Percentiles rank a stretch among this genome's conserved stretches.
Conservation (phyloP, 2,797 vertebrate species). For the Odontamblyopus rebecca region DNA sequence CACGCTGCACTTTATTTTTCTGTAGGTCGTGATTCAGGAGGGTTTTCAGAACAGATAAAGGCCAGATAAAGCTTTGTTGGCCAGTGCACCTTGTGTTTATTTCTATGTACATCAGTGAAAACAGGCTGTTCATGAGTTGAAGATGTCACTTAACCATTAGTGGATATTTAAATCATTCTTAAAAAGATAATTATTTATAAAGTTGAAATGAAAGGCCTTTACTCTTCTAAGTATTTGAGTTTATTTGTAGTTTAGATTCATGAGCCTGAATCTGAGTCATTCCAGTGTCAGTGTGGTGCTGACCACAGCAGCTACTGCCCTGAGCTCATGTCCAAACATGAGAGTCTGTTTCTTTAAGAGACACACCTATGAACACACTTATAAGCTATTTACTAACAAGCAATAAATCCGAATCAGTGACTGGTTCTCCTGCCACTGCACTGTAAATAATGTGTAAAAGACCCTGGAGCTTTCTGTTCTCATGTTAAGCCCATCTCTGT, state of each 20-base stretch:
- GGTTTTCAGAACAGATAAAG: background rate
- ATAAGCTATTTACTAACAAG: slow-evolving; percentile 36
- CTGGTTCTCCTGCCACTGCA: slow-evolving; percentile 16
- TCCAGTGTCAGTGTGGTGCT: slow-evolving; percentile 35
- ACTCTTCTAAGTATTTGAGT: background rate
- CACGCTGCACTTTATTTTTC: slow-evolving; percentile 32
- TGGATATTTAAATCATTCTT: background rate
- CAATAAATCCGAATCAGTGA: slow-evolving; percentile 22
- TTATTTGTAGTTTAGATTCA: background rate
- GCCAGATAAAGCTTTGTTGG: background rate
- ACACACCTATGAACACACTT: background rate
- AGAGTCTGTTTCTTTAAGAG: slow-evolving; percentile 7
- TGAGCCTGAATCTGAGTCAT: slow-evolving; percentile 41
- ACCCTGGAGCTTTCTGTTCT: slow-evolving; percentile 21
- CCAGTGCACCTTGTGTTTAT: slow-evolving; percentile 20
- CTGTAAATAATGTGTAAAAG: slow-evolving; percentile 46
- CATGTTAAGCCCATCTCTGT: slow-evolving; percentile 32
- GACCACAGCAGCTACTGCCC: slow-evolving; percentile 54
- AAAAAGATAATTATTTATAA: background rate
- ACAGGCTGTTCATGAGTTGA: background rate
- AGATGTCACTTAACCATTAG: background rate
- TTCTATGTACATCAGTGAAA: slow-evolving; percentile 10
- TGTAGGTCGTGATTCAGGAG: background rate
- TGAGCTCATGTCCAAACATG: slow-evolving; percentile 33
- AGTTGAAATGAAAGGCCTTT: background rate